Base-by-base conservation (phyloP, 2,888 invertebrate species). In the Globia sparganii region DNA sequence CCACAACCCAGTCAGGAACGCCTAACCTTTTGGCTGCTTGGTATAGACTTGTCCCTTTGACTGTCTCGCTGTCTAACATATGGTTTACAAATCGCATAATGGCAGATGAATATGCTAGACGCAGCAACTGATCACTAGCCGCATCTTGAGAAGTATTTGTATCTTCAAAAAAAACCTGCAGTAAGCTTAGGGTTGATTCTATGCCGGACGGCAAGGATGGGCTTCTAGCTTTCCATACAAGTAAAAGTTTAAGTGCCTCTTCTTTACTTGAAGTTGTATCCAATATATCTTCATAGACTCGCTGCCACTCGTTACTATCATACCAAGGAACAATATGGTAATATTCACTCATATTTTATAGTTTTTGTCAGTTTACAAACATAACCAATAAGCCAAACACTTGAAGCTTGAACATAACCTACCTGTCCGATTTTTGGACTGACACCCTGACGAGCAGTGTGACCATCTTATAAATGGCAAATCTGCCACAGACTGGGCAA, bases 1-100 rank as follows among this genome's bases (percentile, higher is more conserved):
- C 97, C 11, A 98, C 97, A 76, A 99, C 97, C 98, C 98, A 98
- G 80, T 97, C 97, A 0, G 99, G 98, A 61, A 99, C 97, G 62
- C 97, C 97, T 77, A 98, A 93, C 92, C 97, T 97, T 82, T 96
- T 96, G 0, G 98, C 98, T 53, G 97, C 97, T 88, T 96, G 95
- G 79, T 95, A 96, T 80, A 97, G 96, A 86, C 97, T 94, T 8
- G 95, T 94, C 31, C 97, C 96, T 89, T 97, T 97, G 0, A 94
- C 95, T 65, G 96, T 95, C 82, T 97, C 97, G 72, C 97, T 91
- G 86, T 97, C 97, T n/a, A 97, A 94, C 91, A 97, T 97, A 87
- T 97, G 97, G 92, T 97, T 97, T 13, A 97, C 94, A 91, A 97
- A 98, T 90, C 98, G 97, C 97, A 97, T 97, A 73, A 98, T 94